Evolutionary conservation across 2,797 vertebrate species (phyloP).

Genomic region (Eurystomus glaucurus): DNA sequence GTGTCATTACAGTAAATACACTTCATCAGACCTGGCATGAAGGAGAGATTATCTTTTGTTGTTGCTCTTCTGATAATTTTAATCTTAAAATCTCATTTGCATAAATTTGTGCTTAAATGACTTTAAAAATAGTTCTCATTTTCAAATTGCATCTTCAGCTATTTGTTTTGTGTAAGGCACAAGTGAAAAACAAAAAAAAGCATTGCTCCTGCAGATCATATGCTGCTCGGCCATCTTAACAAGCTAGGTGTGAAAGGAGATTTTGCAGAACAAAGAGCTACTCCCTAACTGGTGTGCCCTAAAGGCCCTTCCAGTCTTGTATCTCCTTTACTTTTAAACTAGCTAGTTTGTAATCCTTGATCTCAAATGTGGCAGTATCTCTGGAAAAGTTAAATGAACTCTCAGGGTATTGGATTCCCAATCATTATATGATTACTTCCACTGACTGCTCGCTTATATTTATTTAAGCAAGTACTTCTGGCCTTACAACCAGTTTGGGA

Average conservation of each 20-base stretch:
- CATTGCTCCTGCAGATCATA: background rate
- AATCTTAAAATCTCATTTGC: background rate
- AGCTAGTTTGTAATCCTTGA: background rate
- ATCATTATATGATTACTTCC: background rate
- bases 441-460: background rate
- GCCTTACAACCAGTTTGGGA: fast-evolving
- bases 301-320: background rate
- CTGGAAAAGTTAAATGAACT: background rate
- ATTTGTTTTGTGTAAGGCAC: background rate
- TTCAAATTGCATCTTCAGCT: background rate
- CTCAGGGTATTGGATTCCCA: background rate
- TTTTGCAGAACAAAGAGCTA: background rate
- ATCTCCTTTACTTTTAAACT: background rate
- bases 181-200: background rate
- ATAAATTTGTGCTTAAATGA: background rate
- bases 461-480: background rate
- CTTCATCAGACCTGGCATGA: background rate
- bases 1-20: background rate
- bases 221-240: background rate
- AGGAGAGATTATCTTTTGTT: background rate
- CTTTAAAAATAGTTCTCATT: background rate
- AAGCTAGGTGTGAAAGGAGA: background rate
- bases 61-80: background rate
- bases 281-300: fast-evolving
- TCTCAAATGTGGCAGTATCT: background rate